These are phyloP conservation scores for Salmo trutta DNA, from an alignment of 2,797 vertebrate genomes.

Conservation along the genomic window DNA sequence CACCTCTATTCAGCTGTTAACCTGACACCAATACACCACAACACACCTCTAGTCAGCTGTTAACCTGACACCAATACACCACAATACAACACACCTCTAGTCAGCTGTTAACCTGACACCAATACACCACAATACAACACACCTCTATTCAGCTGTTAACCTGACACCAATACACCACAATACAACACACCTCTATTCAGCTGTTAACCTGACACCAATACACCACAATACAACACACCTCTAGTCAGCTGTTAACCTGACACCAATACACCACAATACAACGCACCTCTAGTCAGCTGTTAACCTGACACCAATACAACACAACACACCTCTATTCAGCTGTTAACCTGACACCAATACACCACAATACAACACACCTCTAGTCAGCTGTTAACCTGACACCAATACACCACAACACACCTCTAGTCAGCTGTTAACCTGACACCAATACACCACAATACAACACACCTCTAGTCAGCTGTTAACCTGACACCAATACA, in stretches of 20 bases:
- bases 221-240: neutral
- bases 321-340: no score
- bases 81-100: neutral
- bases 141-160: neutral
- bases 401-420: neutral
- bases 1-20: constrained; percentile 22
- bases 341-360: constrained; percentile 38
- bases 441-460: neutral
- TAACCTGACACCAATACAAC: constrained; percentile 28
- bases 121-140: neutral
- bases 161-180: neutral
- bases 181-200: no score
- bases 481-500: constrained; percentile 36
- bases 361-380: neutral
- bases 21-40: constrained; percentile 12
- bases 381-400: constrained; percentile 31
- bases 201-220: constrained; percentile 36
- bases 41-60: constrained; percentile 11
- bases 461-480: neutral
- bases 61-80: constrained; percentile 27
- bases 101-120: neutral
- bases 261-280: neutral
- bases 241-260: constrained; percentile 32
- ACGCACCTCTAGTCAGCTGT: neutral
- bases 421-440: neutral